phyloP scores from a whole-genome alignment of 92 coral and sea anemone species.

The Pocillopora grandis region DNA sequence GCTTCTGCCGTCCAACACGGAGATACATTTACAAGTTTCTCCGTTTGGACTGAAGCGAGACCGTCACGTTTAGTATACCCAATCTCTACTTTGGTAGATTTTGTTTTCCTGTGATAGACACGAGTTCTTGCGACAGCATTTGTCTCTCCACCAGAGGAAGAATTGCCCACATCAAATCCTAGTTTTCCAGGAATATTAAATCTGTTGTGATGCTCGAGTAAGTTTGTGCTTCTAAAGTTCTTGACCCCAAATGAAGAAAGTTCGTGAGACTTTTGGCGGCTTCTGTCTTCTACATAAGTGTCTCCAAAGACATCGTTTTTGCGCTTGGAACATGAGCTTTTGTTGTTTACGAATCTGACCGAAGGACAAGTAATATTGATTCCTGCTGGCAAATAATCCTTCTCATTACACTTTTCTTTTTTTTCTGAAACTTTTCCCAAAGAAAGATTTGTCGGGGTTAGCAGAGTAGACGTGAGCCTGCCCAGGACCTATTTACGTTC shows the following conservation, averaged over 20 bases:
- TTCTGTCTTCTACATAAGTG: not conserved
- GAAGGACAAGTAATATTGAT: not conserved
- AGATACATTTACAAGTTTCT: not conserved
- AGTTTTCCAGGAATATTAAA: not conserved
- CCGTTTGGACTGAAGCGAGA: not conserved
- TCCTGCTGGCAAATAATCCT: not conserved
- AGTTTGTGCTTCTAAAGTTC: not conserved
- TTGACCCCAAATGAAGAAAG: not conserved
- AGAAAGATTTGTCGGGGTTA: not conserved
- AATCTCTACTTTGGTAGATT: not conserved
- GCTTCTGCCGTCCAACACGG: not conserved
- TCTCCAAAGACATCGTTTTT: no score
- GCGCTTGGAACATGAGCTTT: not conserved
- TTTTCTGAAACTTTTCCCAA: not conserved
- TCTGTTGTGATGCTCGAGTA: not conserved
- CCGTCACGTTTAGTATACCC: not conserved
- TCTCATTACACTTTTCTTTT: not conserved
- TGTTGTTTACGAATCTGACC: not conserved
- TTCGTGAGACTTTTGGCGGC: not conserved
- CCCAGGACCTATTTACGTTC: not conserved
- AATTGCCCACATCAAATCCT: not conserved
- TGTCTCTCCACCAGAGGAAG: not conserved
- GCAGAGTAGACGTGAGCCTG: not conserved
- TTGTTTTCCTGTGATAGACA: constrained; percentile 2
- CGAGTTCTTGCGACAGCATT: constrained; percentile 21